Evolutionary conservation across 2,888 invertebrate genomes (phyloP).

Genomic region (Polyommatus icarus): DNA sequence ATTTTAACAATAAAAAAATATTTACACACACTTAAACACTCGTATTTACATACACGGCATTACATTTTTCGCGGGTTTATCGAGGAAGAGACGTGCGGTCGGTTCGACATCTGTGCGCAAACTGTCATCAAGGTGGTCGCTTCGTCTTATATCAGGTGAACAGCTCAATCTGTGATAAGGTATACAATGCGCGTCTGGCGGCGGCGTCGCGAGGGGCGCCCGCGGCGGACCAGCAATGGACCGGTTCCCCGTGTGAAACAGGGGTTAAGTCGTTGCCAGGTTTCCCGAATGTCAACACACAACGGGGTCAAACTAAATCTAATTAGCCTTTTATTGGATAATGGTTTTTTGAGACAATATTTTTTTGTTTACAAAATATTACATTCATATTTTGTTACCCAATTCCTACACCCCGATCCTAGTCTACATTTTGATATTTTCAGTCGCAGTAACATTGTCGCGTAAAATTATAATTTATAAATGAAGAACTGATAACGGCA

Average conservation of each 20-base stretch:
- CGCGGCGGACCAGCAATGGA: conserved; percentile 44
- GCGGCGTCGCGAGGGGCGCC: conserved; percentile 37
- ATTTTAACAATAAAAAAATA: conserved; percentile 59
- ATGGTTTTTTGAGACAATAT: background rate
- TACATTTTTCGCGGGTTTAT: conserved; percentile 47
- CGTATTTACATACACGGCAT: conserved; percentile 49
- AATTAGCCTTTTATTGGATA: background rate
- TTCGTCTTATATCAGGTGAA: conserved; percentile 63
- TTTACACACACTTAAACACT: conserved; percentile 52
- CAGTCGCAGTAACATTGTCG: no score
- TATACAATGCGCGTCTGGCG: conserved; percentile 50
- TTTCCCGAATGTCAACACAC: conserved; percentile 16
- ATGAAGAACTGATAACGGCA: no score
- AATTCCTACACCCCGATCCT: no score
- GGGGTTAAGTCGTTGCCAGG: conserved; percentile 25
- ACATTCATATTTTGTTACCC: no score
- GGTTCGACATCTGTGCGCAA: conserved; percentile 48
- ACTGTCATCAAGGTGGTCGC: conserved; percentile 57
- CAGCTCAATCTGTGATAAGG: conserved; percentile 66
- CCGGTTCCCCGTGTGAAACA: conserved; percentile 52
- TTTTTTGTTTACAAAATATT: no score
- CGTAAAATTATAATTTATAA: no score
- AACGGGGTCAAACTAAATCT: background rate
- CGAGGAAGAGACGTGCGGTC: conserved; percentile 48
- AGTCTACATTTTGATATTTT: no score